Evolutionary conservation across 1,140 invertebrate genomes (phyloP), one percentile per base, ranked within the genome.

Genomic region (Nylanderia fulva): DNA sequence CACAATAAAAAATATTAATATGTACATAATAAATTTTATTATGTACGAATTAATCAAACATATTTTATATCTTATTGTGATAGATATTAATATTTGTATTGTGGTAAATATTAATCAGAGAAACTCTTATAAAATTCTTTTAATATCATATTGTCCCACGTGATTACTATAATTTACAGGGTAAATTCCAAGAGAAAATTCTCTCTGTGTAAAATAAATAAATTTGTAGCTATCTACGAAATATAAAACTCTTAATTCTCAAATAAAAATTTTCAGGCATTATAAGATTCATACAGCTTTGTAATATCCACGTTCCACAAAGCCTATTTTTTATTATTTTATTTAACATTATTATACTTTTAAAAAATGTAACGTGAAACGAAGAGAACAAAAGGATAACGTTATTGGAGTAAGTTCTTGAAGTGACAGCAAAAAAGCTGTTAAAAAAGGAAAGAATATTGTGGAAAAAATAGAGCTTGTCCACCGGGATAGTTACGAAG

Each of bases 391-490:
- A 18, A 66, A 66, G 21, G 13, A 36, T 66, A 66, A 77, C 9
- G 21, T 64, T 48, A 48, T 54, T 52, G 42, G 21, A 77, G 21
- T 64, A 39, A 64, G 8, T 66, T 29, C 9, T 77, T 52, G n/a
- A 77, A 66, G 45, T 66, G 60, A 33, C 42, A 66, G 39, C 15
- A 52, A 77, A 48, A 48, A 66, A 36, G n/a, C 13, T n/a, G 21
- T 52, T 77, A n/a, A 48, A 66, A 64, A 29, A 60, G n/a, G 60
- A 56, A 72, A 52, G 29, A 63, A 45, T 77, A 76, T 45, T 18
- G 58, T 21, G 27, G n/a, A 27, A 68, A 66, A 68, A 68, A 79
- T 79, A 54, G 45, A 68, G 45, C 33, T 68, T 56, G 33, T 79
- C 63, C 33, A 29, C 33, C 15, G 18, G 61, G 48, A 79, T 21